These are phyloP conservation scores for Orthonyx spaldingii DNA, from an alignment of 2,113 vertebrate species.

Conservation along the genomic window DNA sequence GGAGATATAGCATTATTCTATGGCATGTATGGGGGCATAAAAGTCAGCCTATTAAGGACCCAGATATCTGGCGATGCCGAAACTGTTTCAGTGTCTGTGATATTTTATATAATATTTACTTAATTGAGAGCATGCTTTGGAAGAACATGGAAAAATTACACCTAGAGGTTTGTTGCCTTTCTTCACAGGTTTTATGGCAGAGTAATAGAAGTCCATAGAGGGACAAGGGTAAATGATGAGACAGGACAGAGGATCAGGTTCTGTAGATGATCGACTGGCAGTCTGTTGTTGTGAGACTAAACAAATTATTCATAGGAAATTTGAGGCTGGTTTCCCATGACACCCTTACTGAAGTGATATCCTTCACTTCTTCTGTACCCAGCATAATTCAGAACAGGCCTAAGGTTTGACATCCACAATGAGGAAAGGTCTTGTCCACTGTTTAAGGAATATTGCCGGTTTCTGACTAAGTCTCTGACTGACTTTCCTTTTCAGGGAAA, in stretches of 20 bases:
- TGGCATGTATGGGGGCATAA: background rate
- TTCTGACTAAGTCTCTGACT: background rate
- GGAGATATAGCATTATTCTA: background rate
- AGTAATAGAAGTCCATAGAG: background rate
- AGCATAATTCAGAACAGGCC: background rate
- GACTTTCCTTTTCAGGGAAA: background rate
- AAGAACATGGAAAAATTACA: background rate
- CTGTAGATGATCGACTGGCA: background rate
- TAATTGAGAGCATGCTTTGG: background rate
- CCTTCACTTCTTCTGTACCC: background rate
- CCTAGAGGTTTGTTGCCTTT: background rate
- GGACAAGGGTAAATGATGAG: background rate
- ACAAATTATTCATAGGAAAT: constrained; percentile 21
- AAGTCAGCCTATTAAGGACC: background rate
- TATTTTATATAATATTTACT: background rate
- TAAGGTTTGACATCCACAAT: background rate
- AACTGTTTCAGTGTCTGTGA: background rate
- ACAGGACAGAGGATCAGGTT: background rate
- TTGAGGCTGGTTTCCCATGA: background rate
- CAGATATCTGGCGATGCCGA: background rate
- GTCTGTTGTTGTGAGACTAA: background rate
- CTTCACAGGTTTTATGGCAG: background rate
- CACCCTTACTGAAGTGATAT: background rate
- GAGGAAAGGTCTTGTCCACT: background rate
- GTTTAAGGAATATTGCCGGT: background rate